Base-by-base conservation (phyloP, 2,888 invertebrate species). In the Fabriciana adippe region DNA sequence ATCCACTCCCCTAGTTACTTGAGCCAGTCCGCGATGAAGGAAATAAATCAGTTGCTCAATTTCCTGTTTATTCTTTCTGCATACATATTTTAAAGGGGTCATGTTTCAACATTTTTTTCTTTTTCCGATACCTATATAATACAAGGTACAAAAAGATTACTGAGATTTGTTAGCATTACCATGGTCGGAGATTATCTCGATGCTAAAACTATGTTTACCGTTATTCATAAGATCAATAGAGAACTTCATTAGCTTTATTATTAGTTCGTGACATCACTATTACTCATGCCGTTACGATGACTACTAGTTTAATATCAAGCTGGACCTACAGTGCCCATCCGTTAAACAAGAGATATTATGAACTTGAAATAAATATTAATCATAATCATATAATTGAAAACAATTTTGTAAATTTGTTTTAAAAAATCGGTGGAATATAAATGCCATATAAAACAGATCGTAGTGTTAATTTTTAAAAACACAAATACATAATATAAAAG, bases 41-140 rank as follows among this genome's bases (percentile, higher is more conserved):
- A 59, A 59, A 59, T 59, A 59, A 59, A 48, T 59, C 59, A 59
- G 59, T 59, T 48, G 59, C 48, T 59, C n/a, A 59, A 59, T 59
- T 59, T 59, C 59, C 59, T 59, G 59, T 59, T 35, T 8, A 6
- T 35, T 47, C 47, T 47, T 59, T 59, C 26, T 59, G 26, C 48
- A 48, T 48, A 26, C 59, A 59, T 48, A 48, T 59, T 45, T 26
- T 57, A 57, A 26, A 59, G 48, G 59, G 59, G 59, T 59, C 59
- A 59, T 47, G 59, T 59, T 59, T 48, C 59, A 59, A 48, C 48
- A 59, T 47, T 57, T 47, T 15, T 21, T 26, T 0, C 11, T 26
- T 26, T 48, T 8, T n/a, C n/a, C 47, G 11, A 47, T 47, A n/a
- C 26, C n/a, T 57, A 53, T 13, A 21, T 21, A 47, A 21, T 26